Percentiles rank a stretch among this genome's conserved stretches.
Evolutionary conservation across 2,888 invertebrate genomes (phyloP).

Genomic region (Lasioglossum morio): DNA sequence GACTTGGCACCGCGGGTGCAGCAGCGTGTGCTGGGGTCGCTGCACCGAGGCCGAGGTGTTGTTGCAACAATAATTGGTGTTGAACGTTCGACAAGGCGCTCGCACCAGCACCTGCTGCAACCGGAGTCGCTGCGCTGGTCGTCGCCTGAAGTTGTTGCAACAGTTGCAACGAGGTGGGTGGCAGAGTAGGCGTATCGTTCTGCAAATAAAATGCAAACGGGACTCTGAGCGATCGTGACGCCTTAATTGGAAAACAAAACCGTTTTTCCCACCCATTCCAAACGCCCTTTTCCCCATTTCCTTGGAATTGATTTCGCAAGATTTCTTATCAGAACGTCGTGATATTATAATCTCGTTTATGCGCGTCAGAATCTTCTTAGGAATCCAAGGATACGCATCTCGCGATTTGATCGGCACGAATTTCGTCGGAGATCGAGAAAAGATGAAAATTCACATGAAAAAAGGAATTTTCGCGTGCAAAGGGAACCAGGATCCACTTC

Average conservation of each 20-base stretch:
- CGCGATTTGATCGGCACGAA: not conserved
- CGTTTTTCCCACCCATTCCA: not conserved
- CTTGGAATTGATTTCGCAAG: not conserved
- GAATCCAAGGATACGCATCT: not conserved
- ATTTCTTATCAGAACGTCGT: not conserved
- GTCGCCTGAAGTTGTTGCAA: constrained; percentile 86
- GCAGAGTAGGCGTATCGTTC: constrained; percentile 81
- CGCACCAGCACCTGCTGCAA: constrained; percentile 82
- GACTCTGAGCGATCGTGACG: not conserved
- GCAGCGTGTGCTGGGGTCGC: constrained; percentile 86
- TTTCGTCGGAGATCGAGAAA: not conserved
- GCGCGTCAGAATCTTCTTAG: not conserved
- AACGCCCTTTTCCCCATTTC: not conserved
- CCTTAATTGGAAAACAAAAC: not conserved
- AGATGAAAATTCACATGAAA: constrained; percentile 14
- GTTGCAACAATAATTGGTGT: constrained; percentile 83
- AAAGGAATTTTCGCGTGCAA: constrained; percentile 2
- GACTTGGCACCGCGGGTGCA: constrained; percentile 76
- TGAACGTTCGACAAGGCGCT: constrained; percentile 84
- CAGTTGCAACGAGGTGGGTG: constrained; percentile 85
- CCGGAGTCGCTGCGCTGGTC: constrained; percentile 82
- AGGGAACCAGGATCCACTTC: not conserved
- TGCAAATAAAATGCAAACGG: constrained; percentile 59
- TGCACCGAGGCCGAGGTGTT: constrained; percentile 86
- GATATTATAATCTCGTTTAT: not conserved